Percentiles rank a stretch among this genome's conserved stretches.
Evolutionary conservation across 2,113 vertebrate species (phyloP).

Genomic region (Proteles cristata): DNA sequence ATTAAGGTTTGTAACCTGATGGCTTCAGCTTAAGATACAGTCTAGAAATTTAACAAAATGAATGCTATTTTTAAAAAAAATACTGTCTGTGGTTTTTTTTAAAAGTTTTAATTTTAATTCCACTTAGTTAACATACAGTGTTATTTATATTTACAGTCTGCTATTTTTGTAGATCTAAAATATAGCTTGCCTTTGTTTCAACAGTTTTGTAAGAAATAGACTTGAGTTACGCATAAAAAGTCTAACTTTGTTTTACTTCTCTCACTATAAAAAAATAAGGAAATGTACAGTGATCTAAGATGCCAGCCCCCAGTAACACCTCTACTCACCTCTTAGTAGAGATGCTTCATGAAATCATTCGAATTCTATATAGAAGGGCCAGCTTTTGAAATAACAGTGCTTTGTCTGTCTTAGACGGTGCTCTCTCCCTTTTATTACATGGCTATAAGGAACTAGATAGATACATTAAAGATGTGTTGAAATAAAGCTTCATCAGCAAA

Average conservation of each 20-base stretch:
- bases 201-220: constrained; percentile 34
- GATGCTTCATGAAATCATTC: background rate
- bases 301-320: background rate
- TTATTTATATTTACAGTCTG: background rate
- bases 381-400: background rate
- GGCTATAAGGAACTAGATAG: background rate
- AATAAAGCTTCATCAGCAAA: background rate
- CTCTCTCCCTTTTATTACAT: background rate
- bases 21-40: constrained; percentile 60
- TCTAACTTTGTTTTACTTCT: constrained; percentile 38
- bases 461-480: background rate
- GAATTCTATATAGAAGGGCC: background rate
- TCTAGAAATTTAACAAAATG: constrained; percentile 60
- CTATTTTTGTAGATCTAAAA: constrained; percentile 43
- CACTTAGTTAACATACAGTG: background rate
- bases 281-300: background rate
- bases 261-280: background rate
- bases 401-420: background rate
- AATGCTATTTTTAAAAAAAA: constrained; percentile 51
- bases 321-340: background rate
- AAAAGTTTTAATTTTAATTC: background rate
- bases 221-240: background rate
- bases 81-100: background rate
- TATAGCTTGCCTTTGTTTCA: constrained; percentile 56
- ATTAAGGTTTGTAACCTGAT: constrained; percentile 73